Conservation (phyloP, 2,888 invertebrate species). For the Pterostichus madidus region DNA sequence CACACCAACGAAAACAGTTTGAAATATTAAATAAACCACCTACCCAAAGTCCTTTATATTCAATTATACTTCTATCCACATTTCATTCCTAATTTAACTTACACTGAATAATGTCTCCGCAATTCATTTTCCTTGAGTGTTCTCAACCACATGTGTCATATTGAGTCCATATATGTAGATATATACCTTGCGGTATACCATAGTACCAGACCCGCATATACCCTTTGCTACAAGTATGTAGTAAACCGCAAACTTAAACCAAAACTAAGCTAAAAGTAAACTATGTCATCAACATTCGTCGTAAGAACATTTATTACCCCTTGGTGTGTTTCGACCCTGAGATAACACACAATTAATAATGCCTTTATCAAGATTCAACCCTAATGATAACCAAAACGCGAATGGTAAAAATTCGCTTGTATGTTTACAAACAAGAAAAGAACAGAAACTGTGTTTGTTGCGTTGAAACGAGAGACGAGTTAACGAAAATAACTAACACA, state of each 20-base stretch:
- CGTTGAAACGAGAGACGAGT: too few species aligned
- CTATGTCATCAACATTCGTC: slow-evolving; percentile 4
- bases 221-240: too few species aligned
- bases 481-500: too few species aligned
- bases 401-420: not conserved
- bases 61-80: not conserved
- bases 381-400: slow-evolving; percentile 4
- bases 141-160: slow-evolving; percentile 11
- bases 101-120: slow-evolving; percentile 4
- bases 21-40: not conserved
- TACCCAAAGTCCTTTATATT: not conserved
- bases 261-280: slow-evolving; percentile 15
- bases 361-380: not conserved
- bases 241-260: not conserved
- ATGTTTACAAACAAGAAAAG: not conserved
- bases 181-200: not conserved
- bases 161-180: not conserved
- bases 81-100: slow-evolving; percentile 1
- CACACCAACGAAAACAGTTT: not conserved
- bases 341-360: slow-evolving; percentile 33
- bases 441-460: too few species aligned
- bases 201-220: too few species aligned
- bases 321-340: slow-evolving; percentile 8
- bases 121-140: slow-evolving; percentile 12
- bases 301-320: not conserved